phyloP scores from a whole-genome alignment of 2,113 vertebrate species.

The Gyps fulvus region DNA sequence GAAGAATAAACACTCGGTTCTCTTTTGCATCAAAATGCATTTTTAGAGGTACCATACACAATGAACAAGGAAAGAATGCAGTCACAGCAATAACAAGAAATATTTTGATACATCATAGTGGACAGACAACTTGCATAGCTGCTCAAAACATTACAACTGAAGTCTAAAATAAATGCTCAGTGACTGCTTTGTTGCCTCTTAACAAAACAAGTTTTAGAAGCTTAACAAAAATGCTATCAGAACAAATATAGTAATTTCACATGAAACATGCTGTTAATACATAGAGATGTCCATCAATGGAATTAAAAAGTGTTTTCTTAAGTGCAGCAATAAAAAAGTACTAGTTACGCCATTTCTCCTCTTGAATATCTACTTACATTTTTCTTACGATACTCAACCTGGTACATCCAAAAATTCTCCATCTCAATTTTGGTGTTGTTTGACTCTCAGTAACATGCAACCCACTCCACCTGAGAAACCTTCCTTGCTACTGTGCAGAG shows the following conservation, averaged over 20 bases:
- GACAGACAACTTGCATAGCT: background rate
- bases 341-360: background rate
- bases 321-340: background rate
- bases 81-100: background rate
- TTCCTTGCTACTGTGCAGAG: conserved; percentile 49
- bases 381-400: conserved; percentile 74
- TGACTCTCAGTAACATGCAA: background rate
- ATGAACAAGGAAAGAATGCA: background rate
- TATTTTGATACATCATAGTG: background rate
- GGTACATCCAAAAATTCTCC: conserved; percentile 96
- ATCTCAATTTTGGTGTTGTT: conserved; percentile 58
- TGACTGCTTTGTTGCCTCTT: background rate
- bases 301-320: background rate
- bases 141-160: background rate
- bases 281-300: background rate
- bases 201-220: background rate
- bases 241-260: background rate
- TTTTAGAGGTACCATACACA: background rate
- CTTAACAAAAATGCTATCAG: background rate
- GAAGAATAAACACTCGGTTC: background rate
- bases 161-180: background rate
- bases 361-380: conserved; percentile 67
- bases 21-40: background rate
- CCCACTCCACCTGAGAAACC: background rate
- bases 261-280: background rate